Base-by-base conservation (phyloP, 30 jellyfish, hydroid and myxozoan genomes). In the Cassiopea xamachana region DNA sequence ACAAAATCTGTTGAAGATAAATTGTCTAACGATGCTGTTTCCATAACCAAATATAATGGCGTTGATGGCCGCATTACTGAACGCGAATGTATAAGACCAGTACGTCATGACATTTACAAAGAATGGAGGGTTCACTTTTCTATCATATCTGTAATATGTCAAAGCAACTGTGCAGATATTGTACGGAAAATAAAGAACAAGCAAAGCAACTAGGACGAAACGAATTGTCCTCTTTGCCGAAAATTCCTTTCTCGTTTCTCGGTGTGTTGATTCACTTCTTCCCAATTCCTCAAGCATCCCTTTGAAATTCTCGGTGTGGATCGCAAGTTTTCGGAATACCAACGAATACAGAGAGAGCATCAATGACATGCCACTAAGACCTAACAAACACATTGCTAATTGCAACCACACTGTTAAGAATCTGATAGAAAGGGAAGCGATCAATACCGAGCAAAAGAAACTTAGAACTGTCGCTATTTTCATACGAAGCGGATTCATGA, bases 141-240 rank as follows among this genome's bases (percentile, higher is more conserved):
- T 44, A 27, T 16, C 55, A 39, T 45, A 79, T 69, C 70, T 88
- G 86, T 88, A 78, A 45, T 88, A 79, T 6, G 87, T 51, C 79
- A 74, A 78, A 46, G 16, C 13, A 0, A 77, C 72, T n/a, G 90
- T 19, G 75, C 51, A 51, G 46, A 79, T 72, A 49, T 78, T 79
- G 80, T 69, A 88, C 13, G 95, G 95, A 18, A 71, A 14, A 69
- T 88, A 88, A 39, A 88, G 86, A 16, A 79, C 69, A 8, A 88
- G 46, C 60, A 79, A 7, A 1, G 90, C 86, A 5, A 67, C 86
- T 17, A 88, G 90, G 1, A 88, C 77, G n/a, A 79, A 18, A 4
- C 88, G 89, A 18, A 88, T 72, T 1, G 95, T 79, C 69, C 49
- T 88, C 72, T 81, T 70, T 50, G 95, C 90, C 2, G 91, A 88